A percentile compares a stretch with the other conserved stretches of the same genome.
phyloP scores from a whole-genome alignment of 2,888 invertebrate species.

The Amaurobius ferox region DNA sequence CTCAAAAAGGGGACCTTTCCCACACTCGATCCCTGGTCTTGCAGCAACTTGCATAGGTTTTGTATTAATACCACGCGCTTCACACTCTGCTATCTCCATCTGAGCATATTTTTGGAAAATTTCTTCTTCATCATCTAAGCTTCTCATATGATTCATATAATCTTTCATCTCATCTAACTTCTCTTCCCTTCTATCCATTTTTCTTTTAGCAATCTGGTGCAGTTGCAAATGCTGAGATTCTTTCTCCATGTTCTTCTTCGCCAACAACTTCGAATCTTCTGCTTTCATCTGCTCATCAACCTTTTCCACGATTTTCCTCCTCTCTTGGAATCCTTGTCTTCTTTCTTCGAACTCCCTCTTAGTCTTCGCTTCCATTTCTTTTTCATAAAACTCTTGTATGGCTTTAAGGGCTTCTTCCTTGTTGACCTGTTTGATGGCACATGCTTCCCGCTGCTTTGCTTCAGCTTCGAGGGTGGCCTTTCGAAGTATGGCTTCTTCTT shows the following conservation, averaged over 20 bases:
- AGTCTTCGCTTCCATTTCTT: constrained; percentile 29
- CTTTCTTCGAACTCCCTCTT: constrained; percentile 12
- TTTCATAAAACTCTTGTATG: constrained; percentile 36
- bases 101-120: constrained; percentile 59
- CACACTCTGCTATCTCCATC: constrained; percentile 42
- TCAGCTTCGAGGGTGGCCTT: constrained; percentile 36
- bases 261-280: constrained; percentile 12
- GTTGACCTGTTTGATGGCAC: constrained; percentile 8
- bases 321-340: constrained; percentile 18
- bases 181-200: constrained; percentile 2
- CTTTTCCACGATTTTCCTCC: constrained; percentile 9
- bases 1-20: constrained; percentile 39
- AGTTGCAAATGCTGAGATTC: constrained; percentile 49
- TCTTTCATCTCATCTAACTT: constrained; percentile 29
- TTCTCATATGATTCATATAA: constrained; percentile 49
- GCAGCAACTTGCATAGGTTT: constrained; percentile 40
- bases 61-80: constrained; percentile 39
- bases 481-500: constrained; percentile 33
- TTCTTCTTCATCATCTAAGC: constrained; percentile 55
- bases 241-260: not conserved
- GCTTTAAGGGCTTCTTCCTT: not conserved
- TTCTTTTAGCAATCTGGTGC: constrained; percentile 43
- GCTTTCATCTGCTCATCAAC: constrained; percentile 11
- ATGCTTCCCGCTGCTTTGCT: constrained; percentile 23
- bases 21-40: constrained; percentile 54